Evolutionary conservation across 2,888 invertebrate genomes (phyloP), one percentile per base, ranked within the genome.

Genomic region (Scaptomyza caliginosa): DNA sequence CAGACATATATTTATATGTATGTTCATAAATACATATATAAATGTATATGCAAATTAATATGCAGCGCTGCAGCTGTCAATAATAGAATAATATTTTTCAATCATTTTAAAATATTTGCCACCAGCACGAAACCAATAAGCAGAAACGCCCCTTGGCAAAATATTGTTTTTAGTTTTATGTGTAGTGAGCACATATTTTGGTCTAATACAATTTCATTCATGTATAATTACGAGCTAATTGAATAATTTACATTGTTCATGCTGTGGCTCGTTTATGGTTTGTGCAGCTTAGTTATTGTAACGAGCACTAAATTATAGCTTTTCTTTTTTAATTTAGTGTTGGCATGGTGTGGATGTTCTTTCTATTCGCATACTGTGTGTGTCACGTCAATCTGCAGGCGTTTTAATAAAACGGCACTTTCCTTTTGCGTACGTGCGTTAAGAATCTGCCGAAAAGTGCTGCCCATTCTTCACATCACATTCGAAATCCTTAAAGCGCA

Each of bases 21-120:
- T n/a, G 10, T 32, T 6, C 13, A 19, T 43, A 10, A 23, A 32
- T 32, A 1, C 16, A 24, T 46, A 19, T 58, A 55, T 34, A 50
- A 40, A n/a, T 26, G 24, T 63, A 38, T 63, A 71, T 77, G 71
- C 62, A 77, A 82, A 82, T 82, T 71, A 74, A 66, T 67, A 69
- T 62, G 65, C 65, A 50, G 55, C 52, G 62, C 63, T 67, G 62
- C 75, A 73, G 68, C 77, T 80, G 77, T 77, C 75, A 83, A 71
- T 81, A 64, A 71, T 75, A 62, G 58, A 70, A 80, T 81, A 84
- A 75, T 83, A 71, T 80, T 83, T 67, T 77, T 73, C 75, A 77
- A 83, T 83, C 75, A 73, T 80, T 77, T 74, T 51, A 56, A 71
- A 77, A 74, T 74, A 64, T 46, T 68, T 32, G 45, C 66, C 46